Conservation (phyloP, 2,888 invertebrate species). For the Meloe dianella region DNA sequence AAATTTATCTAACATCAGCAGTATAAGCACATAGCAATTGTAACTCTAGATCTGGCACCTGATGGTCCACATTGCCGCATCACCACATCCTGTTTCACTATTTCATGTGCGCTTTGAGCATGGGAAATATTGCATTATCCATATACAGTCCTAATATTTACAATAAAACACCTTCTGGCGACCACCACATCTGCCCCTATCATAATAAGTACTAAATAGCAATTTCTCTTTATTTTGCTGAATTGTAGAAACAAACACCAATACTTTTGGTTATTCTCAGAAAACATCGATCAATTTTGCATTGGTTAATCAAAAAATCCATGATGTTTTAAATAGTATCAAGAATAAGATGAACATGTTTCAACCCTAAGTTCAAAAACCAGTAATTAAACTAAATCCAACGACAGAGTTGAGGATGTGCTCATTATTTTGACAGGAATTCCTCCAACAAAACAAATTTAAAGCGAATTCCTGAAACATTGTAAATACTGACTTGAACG, state of each 20-base stretch:
- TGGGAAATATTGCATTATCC: slow-evolving; percentile 56
- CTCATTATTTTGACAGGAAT: slow-evolving; percentile 33
- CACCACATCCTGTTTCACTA: slow-evolving; percentile 54
- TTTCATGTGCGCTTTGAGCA: slow-evolving; percentile 53
- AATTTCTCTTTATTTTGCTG: not conserved
- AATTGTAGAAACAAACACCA: not conserved
- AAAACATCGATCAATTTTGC: not conserved
- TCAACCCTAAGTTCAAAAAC: slow-evolving; percentile 21
- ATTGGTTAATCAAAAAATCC: slow-evolving; percentile 18
- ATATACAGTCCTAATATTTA: slow-evolving; percentile 52
- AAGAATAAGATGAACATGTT: slow-evolving; percentile 25
- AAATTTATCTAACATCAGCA: slow-evolving; percentile 53
- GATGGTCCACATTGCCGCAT: slow-evolving; percentile 56
- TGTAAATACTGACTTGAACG: not conserved
- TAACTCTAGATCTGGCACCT: slow-evolving; percentile 54
- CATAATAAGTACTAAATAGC: slow-evolving; percentile 35
- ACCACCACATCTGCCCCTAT: slow-evolving; percentile 46
- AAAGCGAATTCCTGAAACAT: slow-evolving; percentile 14
- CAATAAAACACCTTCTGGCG: slow-evolving; percentile 50
- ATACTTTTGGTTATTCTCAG: not conserved
- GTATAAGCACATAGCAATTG: slow-evolving; percentile 57
- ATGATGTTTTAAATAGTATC: slow-evolving; percentile 29
- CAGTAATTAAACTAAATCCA: slow-evolving; percentile 28
- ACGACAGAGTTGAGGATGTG: slow-evolving; percentile 32
- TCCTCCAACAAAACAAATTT: slow-evolving; percentile 21